These are phyloP conservation scores for Episyrphus balteatus DNA, from an alignment of 1,140 invertebrate species.

Conservation along the genomic window DNA sequence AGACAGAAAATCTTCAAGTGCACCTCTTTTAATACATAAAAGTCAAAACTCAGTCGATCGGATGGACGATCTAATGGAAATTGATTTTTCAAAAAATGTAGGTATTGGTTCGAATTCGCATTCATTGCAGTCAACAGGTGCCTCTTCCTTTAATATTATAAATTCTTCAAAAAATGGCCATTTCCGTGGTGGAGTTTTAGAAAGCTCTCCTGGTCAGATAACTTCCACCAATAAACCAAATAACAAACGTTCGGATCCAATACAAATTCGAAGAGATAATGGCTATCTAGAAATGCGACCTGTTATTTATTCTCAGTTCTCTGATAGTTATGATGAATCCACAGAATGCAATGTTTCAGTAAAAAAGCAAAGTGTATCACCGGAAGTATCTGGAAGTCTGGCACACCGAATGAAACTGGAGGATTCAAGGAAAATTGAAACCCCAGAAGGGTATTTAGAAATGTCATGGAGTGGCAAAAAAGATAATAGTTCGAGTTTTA, in stretches of 20 bases:
- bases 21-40: conserved; percentile 45
- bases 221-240: conserved; percentile 7
- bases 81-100: conserved; percentile 55
- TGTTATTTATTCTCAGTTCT: conserved; percentile 14
- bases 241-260: conserved; percentile 7
- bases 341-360: conserved; percentile 5
- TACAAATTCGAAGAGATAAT: conserved; percentile 9
- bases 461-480: neutral
- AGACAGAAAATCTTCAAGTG: conserved; percentile 45
- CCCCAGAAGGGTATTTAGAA: neutral
- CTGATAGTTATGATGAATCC: conserved; percentile 1
- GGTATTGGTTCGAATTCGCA: conserved; percentile 23
- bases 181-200: neutral
- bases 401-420: neutral
- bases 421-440: neutral
- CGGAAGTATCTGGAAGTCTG: neutral
- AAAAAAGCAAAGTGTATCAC: neutral
- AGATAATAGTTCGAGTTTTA: neutral
- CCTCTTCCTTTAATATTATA: conserved; percentile 35
- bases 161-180: conserved; percentile 9
- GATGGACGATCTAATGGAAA: conserved; percentile 68
- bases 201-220: neutral
- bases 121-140: conserved; percentile 10
- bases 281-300: conserved; percentile 40
- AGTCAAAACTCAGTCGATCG: conserved; percentile 52